These are phyloP conservation scores for Neofelis nebulosa DNA, from an alignment of 2,113 vertebrate species.

Conservation along the genomic window DNA sequence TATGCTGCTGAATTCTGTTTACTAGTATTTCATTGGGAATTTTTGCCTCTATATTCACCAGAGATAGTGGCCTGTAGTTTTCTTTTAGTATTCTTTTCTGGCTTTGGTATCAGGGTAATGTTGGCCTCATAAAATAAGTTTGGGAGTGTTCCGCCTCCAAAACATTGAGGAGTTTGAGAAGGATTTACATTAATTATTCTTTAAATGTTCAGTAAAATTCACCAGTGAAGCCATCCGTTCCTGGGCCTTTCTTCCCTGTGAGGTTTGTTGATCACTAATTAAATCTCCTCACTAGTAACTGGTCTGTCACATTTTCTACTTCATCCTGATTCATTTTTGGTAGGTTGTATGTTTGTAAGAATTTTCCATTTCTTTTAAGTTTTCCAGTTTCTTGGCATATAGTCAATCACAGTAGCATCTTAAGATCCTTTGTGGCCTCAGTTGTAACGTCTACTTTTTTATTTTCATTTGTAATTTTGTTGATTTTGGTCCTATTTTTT, in stretches of 20 bases:
- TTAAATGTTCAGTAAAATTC: background rate
- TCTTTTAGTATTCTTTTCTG: background rate
- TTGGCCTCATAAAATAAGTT: background rate
- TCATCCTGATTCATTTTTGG: background rate
- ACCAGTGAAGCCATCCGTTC: background rate
- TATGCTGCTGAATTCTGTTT: background rate
- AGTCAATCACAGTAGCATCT: background rate
- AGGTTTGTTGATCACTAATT: background rate
- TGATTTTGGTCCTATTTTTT: background rate
- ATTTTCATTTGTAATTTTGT: background rate
- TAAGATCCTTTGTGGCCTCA: background rate
- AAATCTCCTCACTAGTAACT: background rate
- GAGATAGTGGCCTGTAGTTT: background rate
- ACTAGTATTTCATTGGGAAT: background rate
- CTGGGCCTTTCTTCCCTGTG: background rate
- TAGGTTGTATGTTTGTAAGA: background rate
- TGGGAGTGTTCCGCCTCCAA: background rate
- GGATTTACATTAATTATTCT: background rate
- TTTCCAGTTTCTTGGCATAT: background rate
- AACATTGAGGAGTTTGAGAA: background rate
- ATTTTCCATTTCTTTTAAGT: background rate
- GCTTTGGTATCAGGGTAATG: background rate
- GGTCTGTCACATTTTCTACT: background rate
- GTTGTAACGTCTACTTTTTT: background rate
- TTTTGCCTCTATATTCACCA: background rate